Evolutionary conservation across 1,140 invertebrate genomes (phyloP), one percentile per base, ranked within the genome.

Genomic region (Brachionus asplanchnoidis): DNA sequence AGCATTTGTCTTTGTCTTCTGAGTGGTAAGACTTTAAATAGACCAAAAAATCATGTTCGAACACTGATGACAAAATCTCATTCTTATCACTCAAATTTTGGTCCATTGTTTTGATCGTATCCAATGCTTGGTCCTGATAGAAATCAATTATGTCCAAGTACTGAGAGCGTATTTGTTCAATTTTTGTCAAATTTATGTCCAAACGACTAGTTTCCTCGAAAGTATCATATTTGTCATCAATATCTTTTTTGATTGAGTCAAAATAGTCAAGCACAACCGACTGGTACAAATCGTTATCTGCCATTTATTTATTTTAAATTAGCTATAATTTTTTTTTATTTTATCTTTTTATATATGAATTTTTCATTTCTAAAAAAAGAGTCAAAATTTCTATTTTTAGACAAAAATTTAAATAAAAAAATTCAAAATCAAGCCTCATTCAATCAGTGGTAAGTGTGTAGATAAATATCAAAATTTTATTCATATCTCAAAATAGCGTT

Each of bases 1-100:
- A 73, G 36, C 36, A 20, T 40, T 44, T 73, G 8, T 73, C 14
- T 42, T 17, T 40, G 9, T 73, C 68, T 20, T 73, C 68, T 3
- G 68, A 73, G 23, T 40, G 8, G 40, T 73, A 40, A 20, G 68
- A 73, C 17, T 73, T 73, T 73, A 73, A 73, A 42, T 73, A 73
- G 36, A 42, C 68, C 40, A 73, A 42, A 73, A 40, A 73, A 20
- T 73, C n/a, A 42, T 73, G 14, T 11, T 44, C 17, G 32, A 73
- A 73, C 6, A 73, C 32, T 17, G 12, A 36, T 42, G 28, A 40
- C 40, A 42, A 36, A 42, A 73, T 73, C 9, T 73, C 32, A 11
- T 73, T 42, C 7, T 42, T 40, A 20, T 73, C 36, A 42, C 4
- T 17, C 9, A 73, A 73, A 42, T 20, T 40, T 73, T 40, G 11